Evolutionary conservation across 1,140 invertebrate species (phyloP).

Genomic region (Pseudomyrmex concolor): DNA sequence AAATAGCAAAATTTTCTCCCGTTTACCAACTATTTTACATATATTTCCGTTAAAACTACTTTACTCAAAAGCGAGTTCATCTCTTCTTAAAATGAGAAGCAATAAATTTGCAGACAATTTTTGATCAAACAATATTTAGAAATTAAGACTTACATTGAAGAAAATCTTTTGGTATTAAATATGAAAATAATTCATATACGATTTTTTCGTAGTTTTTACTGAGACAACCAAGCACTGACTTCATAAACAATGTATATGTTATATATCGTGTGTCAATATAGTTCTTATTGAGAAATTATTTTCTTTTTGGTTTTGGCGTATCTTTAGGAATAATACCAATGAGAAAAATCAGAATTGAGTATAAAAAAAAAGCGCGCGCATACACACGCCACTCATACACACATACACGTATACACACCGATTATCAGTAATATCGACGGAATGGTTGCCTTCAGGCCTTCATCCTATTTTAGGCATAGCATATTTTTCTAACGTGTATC

Average conservation of each 20-base stretch:
- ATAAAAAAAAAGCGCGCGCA: conserved; percentile 33
- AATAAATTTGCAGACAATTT: conserved; percentile 3
- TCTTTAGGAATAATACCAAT: conserved; percentile 42
- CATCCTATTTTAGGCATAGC: conserved; percentile 85
- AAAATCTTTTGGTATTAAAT: conserved; percentile 22
- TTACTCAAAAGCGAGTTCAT: conserved; percentile 12
- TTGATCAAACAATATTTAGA: conserved; percentile 38
- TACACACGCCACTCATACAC: conserved; percentile 53
- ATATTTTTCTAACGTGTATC: conserved; percentile 85
- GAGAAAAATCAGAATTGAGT: conserved; percentile 47
- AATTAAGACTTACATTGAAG: conserved; percentile 24
- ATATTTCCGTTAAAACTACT: conserved; percentile 29
- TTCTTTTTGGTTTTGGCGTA: conserved; percentile 58
- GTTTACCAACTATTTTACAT: conserved; percentile 25
- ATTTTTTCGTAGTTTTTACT: conserved; percentile 46
- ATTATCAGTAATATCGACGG: conserved; percentile 83
- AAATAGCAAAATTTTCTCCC: neutral
- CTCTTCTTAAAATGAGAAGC: neutral
- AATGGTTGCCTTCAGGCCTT: conserved; percentile 84
- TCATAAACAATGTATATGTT: conserved; percentile 48
- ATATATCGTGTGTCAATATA: conserved; percentile 40
- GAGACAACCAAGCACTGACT: conserved; percentile 56
- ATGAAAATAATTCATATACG: conserved; percentile 30
- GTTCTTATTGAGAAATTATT: conserved; percentile 44
- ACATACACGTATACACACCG: conserved; percentile 59